A percentile compares a stretch with the other conserved stretches of the same genome.
These are phyloP conservation scores for Temnothorax rugatulus DNA, from an alignment of 2,888 invertebrate genomes.

Conservation along the genomic window DNA sequence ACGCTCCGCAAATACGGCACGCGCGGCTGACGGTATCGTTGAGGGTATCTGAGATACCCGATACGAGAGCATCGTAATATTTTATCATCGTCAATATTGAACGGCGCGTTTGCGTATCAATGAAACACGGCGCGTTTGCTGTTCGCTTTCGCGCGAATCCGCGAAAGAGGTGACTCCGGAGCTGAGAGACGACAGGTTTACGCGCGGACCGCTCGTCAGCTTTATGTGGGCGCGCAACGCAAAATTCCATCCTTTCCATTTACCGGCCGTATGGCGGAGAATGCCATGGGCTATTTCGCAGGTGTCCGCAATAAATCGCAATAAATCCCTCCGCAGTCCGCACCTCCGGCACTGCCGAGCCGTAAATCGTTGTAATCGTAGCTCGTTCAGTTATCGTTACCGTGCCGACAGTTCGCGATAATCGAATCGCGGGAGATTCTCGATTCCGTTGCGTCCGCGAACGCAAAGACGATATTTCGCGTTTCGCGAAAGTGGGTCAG, in stretches of 20 bases:
- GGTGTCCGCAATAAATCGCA: slow-evolving; percentile 43
- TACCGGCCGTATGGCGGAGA: background rate
- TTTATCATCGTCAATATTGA: slow-evolving; percentile 48
- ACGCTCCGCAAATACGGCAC: slow-evolving; percentile 7
- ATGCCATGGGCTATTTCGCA: slow-evolving; percentile 1
- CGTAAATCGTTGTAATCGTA: slow-evolving; percentile 55
- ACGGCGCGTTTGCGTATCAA: slow-evolving; percentile 26
- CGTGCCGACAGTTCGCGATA: slow-evolving; percentile 37
- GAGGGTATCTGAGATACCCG: slow-evolving; percentile 24
- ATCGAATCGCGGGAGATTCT: slow-evolving; percentile 31
- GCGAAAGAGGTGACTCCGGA: slow-evolving; percentile 1
- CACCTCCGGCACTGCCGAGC: background rate
- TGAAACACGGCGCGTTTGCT: slow-evolving; percentile 15
- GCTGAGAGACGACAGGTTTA: background rate
- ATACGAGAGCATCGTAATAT: slow-evolving; percentile 29
- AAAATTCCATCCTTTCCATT: slow-evolving; percentile 27
- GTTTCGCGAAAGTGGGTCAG: slow-evolving; percentile 52
- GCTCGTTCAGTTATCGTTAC: slow-evolving; percentile 32
- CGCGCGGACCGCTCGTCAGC: background rate
- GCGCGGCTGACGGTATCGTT: slow-evolving; percentile 3
- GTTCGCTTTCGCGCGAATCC: slow-evolving; percentile 23
- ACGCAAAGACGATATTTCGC: slow-evolving; percentile 40
- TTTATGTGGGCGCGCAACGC: background rate
- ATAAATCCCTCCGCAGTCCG: slow-evolving; percentile 30
- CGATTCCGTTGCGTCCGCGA: slow-evolving; percentile 12